A percentile compares a stretch with the other conserved stretches of the same genome.
Evolutionary conservation across 2,113 vertebrate species (phyloP).

Genomic region (Haemorhous mexicanus): DNA sequence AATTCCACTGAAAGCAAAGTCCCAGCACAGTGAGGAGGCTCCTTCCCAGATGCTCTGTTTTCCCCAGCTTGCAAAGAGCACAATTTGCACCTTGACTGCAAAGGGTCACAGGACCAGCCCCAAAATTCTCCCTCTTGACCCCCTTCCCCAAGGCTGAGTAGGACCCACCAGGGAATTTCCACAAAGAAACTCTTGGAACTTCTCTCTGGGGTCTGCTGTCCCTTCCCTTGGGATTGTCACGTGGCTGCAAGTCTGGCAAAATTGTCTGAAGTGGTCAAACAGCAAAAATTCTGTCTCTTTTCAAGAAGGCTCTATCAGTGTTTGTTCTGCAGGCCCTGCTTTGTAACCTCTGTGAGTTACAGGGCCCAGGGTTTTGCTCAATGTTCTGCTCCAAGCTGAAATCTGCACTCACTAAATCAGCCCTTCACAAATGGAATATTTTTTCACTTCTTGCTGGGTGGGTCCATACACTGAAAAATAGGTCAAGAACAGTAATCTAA

Average conservation of each 20-base stretch:
- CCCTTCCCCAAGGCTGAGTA: fast-evolving
- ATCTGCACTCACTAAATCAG: conserved; percentile 53
- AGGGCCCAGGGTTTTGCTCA: conserved; percentile 49
- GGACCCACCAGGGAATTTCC: neutral
- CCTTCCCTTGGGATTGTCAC: neutral
- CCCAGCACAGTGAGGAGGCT: neutral
- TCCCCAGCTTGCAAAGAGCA: neutral
- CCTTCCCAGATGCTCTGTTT: neutral
- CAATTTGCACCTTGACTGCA: neutral
- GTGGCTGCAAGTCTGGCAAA: neutral
- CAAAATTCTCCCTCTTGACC: neutral
- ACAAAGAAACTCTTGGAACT: neutral
- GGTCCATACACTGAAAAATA: conserved; percentile 74
- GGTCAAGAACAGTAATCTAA: conserved; percentile 82
- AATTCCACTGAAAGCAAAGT: neutral
- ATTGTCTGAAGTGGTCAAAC: neutral
- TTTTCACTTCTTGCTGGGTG: conserved; percentile 73
- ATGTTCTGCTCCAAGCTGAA: conserved; percentile 23
- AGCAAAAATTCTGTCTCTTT: neutral
- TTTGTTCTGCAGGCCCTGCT: conserved; percentile 32
- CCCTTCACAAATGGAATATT: conserved; percentile 70
- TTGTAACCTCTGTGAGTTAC: neutral
- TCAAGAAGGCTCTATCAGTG: neutral
- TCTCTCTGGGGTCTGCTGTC: fast-evolving
- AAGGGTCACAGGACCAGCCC: neutral